Base-by-base conservation (phyloP, 2,797 vertebrate genomes). In the Chaetophractus vellerosus region DNA sequence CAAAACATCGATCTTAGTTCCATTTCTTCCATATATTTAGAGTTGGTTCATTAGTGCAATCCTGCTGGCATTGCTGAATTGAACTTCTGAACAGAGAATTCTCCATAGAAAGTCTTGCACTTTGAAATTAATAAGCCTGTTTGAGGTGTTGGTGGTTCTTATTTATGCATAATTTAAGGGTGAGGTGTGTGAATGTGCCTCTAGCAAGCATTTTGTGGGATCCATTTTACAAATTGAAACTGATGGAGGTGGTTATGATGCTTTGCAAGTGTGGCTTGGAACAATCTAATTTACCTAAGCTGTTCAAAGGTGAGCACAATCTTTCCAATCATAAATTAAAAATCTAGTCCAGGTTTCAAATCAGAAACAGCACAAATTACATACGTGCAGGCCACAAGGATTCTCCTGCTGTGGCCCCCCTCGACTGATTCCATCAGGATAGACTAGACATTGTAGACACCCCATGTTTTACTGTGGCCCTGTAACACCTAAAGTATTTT, bases 161-260 rank as follows among this genome's bases (percentile, higher is more conserved):
- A 94, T 86, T 92, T 87, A 87, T 94, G 91, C 80, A 90, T 79
- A 91, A 96, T 75, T 93, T 89, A 94, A 95, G 75, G 88, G 55
- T 24, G n/a, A 92, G 93, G 82, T 68, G 68, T 96, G 68, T 88
- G 84, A 93, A 92, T 90, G 36, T 96, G 86, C 86, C 88, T 76
- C 92, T 31, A 91, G 95, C 1, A 9, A 88, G 80, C 64, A 33
- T 93, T 95, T 95, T 85, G 64, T 91, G 91, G 90, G 57, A 21
- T 95, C 52, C 61, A 59, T 89, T 97, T 96, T 93, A 96, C 90
- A 96, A 97, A 96, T 95, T 90, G 64, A 94, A 97, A 82, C 79
- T 82, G 83, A 93, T 81, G 92, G 36, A 74, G 38, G 82, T 68
- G 72, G 63, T 90, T 91, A 72, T 75, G 75, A 64, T 71, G 75